Base-by-base conservation (phyloP, 2,113 vertebrate genomes). In the Catharus minimus region DNA sequence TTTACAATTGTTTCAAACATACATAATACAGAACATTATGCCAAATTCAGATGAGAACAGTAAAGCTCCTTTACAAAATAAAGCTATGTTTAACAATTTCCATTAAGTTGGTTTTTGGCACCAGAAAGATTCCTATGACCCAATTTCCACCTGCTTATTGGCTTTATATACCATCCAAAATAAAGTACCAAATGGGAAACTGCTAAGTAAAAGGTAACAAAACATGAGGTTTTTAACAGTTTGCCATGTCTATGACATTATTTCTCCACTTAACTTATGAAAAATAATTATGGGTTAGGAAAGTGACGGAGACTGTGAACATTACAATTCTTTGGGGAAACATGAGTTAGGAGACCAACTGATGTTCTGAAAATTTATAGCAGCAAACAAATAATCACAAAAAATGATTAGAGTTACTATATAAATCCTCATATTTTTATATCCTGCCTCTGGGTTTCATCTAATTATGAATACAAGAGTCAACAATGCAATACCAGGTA, bases 81-180 rank as follows among this genome's bases (percentile, higher is more conserved):
- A 13, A 89, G 84, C 72, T 85, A 86, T 43, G 56, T 74, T 74
- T 81, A 91, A 90, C 13, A 66, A 80, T 89, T 95, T 96, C 85
- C 88, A 80, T 89, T 73, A 94, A 87, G 78, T 88, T 83, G 30
- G 1, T 15, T 87, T 89, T 71, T 96, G 93, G 85, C 90, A 82
- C 47, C 52, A 91, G 68, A 91, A 94, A 77, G n/a, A 89, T 89
- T 95, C 82, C 76, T 90, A 55, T 90, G 82, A 94, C 75, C 79
- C 85, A 94, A 77, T 80, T 96, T 94, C 88, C 88, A 95, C 93
- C 94, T 89, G 73, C 72, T 89, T 86, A n/a, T 60, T 90, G 22
- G 68, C 76, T 91, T 94, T 72, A 86, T 61, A 55, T 60, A 67
- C 53, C 36, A 64, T 71, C 68, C 82, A 78, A 88, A 92, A 64